Base-by-base conservation (phyloP, 2,113 vertebrate genomes). In the rat (Rattus norvegicus) region DNA sequence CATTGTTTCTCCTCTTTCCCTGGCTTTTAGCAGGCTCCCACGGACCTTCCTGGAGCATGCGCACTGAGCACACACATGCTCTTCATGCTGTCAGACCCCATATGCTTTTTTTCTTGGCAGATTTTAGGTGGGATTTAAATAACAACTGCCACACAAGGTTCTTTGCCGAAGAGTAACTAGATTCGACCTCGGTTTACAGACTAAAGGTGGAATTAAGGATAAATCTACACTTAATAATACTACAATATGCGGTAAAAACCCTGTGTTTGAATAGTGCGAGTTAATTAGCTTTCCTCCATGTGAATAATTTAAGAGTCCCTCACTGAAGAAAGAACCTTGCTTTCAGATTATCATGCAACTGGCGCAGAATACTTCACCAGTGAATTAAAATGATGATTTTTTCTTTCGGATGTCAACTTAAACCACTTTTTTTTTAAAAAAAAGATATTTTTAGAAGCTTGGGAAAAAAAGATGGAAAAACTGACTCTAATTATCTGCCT, bases 131-230 rank as follows among this genome's bases (percentile, higher is more conserved):
- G 87, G 79, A 93, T 97, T 88, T 91, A 80, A 80, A 85, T 75
- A 72, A 22, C 14, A 91, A 95, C 89, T 56, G 20, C 90, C 61
- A n/a, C 59, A 73, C 1, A n/a, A 14, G 13, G n/a, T n/a, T 84
- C 92, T 89, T 90, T 69, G 97, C 92, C 98, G 96, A 97, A 97
- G 96, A 98, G 92, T 96, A 97, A 95, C 96, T 97, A 97, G 95
- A 95, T 91, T 97, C 93, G 87, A 90, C 94, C 97, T 98, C 97
- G 88, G 97, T 96, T 92, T 70, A 92, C 69, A 97, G 93, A 76
- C 83, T 95, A 97, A 95, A 97, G 97, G 92, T 96, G 96, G 96
- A 98, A 95, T 98, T 98, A 97, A 96, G 92, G 52, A 91, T 98
- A 96, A 95, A 96, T 96, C 88, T 91, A 72, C 95, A 85, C 63